Conservation (phyloP, 2,113 vertebrate genomes). For the Bucco capensis region DNA sequence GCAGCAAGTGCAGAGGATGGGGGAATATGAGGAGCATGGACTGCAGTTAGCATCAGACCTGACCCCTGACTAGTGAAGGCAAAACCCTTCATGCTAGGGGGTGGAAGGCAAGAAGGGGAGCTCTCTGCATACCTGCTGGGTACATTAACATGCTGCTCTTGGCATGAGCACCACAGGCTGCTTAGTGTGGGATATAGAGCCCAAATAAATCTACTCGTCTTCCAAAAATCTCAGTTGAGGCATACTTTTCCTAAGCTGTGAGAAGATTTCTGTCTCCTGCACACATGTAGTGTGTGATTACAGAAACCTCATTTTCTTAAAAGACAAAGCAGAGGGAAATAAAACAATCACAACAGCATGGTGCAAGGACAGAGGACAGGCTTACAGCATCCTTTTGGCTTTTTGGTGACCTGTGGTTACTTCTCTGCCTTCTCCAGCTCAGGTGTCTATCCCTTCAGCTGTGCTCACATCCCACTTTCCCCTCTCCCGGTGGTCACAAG, state of each 20-base stretch:
- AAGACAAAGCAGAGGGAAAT: not conserved
- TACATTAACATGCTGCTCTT: not conserved
- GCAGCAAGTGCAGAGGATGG: not conserved
- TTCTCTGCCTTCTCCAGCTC: not conserved
- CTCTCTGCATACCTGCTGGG: not conserved
- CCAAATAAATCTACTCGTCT: not conserved
- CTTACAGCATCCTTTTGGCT: not conserved
- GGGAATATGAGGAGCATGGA: not conserved
- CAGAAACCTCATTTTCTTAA: not conserved
- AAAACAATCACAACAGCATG: fast-evolving
- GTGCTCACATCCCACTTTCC: not conserved
- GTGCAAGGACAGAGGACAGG: not conserved
- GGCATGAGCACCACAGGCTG: not conserved
- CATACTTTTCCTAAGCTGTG: not conserved
- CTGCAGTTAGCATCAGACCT: not conserved
- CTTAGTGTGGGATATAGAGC: not conserved
- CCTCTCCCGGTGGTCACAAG: not conserved
- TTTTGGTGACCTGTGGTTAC: not conserved
- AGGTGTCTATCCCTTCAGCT: not conserved
- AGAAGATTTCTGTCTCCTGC: not conserved
- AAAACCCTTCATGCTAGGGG: not conserved
- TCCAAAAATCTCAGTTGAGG: not conserved
- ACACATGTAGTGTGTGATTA: not conserved
- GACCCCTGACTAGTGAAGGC: not conserved
- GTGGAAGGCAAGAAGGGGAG: not conserved